Conservation (phyloP, 2,797 vertebrate species). For the Remorina albescens region DNA sequence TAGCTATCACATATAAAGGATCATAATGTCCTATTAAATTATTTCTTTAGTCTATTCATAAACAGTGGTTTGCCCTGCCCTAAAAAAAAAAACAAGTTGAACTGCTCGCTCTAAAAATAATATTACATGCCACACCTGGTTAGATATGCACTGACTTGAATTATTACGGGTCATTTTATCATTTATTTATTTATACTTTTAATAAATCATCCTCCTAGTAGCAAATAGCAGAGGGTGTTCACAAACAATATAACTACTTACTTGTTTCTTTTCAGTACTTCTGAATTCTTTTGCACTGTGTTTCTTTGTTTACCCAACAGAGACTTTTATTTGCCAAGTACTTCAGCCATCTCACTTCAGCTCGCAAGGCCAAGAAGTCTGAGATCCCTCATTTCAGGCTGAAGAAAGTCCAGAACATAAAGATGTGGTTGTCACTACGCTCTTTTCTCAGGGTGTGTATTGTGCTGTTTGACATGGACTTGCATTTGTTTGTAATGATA, state of each 20-base stretch:
- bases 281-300: neutral
- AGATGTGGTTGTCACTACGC: conserved; percentile 97
- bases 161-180: neutral
- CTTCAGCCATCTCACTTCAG: conserved; percentile 97
- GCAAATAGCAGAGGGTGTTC: neutral
- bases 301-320: conserved; percentile 74
- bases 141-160: too few species aligned
- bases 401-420: conserved; percentile 99
- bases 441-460: conserved; percentile 93
- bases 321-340: conserved; percentile 97
- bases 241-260: neutral
- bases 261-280: neutral
- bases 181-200: neutral
- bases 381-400: conserved; percentile 98
- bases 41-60: too few species aligned
- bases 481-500: neutral
- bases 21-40: neutral
- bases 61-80: too few species aligned
- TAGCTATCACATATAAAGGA: neutral
- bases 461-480: neutral
- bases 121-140: too few species aligned
- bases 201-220: conserved; percentile 31
- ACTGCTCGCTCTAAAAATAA: neutral
- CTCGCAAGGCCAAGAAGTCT: conserved; percentile 96
- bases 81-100: neutral